Evolutionary conservation across 2,797 vertebrate genomes (phyloP), one percentile per base, ranked within the genome.

Genomic region (Gymnoscopelus microlampas): DNA sequence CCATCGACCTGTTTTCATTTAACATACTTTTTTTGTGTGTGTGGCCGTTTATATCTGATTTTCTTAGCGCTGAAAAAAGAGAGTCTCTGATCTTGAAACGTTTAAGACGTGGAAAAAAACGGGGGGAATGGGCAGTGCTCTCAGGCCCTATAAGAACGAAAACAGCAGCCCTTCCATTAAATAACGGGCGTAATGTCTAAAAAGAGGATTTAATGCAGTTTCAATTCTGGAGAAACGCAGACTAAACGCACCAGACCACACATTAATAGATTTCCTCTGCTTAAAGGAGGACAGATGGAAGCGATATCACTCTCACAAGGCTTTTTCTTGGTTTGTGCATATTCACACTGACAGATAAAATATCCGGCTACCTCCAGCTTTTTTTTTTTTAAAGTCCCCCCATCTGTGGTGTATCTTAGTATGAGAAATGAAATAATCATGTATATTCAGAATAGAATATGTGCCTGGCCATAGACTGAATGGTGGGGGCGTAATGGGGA

Each of bases 1-100:
- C 59, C 10, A 56, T 76, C 73, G 32, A 72, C 72, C 76, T 88
- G 81, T 83, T 89, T 89, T 80, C 76, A 86, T 79, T 92, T 91
- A 84, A 48, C 62, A 78, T 60, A 62, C 82, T 44, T 44, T 44
- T 44, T 10, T 44, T 44, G 90, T 86, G 82, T 87, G 87, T 90
- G 83, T 77, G 86, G 84, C 58, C 75, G 68, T 87, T 87, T 86
- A 79, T 65, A 60, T 82, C 72, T 61, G 73, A 89, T 87, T 82
- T 85, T 77, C 53, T 24, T 70, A 62, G 76, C 69, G 79, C 54
- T 65, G 61, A 72, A 83, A 79, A 35, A 35, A 1, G 5, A 1
- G 1, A 74, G 60, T 73, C 69, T 80, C 74, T 75, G 63, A 79
- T 85, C 60, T 73, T 60, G 68, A 88, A 79, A 82, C 70, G 71